Evolutionary conservation across 2,888 invertebrate species (phyloP), one percentile per base, ranked within the genome.

Genomic region (Drosophila heteroneura): DNA sequence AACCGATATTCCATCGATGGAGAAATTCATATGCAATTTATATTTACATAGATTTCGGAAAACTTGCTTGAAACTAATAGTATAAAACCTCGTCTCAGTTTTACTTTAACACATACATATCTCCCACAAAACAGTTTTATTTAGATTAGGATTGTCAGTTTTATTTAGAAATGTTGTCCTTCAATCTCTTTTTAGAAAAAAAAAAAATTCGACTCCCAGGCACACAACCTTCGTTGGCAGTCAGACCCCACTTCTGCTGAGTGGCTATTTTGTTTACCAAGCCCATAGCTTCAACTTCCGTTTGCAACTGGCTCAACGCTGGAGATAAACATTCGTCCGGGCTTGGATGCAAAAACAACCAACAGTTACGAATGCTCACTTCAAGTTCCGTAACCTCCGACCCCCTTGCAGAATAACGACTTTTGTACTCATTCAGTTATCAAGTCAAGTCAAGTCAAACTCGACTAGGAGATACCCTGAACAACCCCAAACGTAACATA

Each of bases 361-460:
- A 47, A 68, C 64, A 35, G 14, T 14, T 35, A 16, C 35, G 35
- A 65, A 74, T 82, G 84, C 72, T 84, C 78, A 79, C 77, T 79
- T 83, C 78, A 86, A 88, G 86, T 81, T 79, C 69, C 62, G 52
- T 26, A 52, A 33, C 37, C 49, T 39, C 56, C 53, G n/a, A 30
- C 41, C 51, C 53, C 67, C 68, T 82, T 82, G 71, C 37, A 71
- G 19, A 81, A 82, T 72, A 80, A 78, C 70, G 73, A 70, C 68
- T 87, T 84, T 91, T 91, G 89, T 90, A 83, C 90, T 88, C 87
- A 90, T 91, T 91, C 86, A 89, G 82, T 85, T 86, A 89, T 89
- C 85, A 90, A 91, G 89, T 87, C 84, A 32, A 32, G 32, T 32
- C 32, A 35, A 35, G 35, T 35, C 14, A 35, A 35, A 16, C 5